Conservation (phyloP, 2,888 invertebrate species). For the Oscheius onirici region DNA sequence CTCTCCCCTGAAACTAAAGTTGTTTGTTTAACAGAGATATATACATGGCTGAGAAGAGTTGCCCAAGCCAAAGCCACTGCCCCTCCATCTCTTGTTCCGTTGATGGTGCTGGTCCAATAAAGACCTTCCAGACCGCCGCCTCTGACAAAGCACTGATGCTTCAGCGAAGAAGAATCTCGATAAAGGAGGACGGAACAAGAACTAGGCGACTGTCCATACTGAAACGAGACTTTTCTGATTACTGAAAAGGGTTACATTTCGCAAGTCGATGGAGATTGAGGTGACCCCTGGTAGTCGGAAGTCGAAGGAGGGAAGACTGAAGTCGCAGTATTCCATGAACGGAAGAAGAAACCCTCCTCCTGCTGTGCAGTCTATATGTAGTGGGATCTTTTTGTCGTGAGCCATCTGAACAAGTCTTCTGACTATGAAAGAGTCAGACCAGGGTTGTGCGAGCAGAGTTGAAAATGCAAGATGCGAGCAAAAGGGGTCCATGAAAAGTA, state of each 20-base stretch:
- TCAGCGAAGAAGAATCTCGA: slow-evolving; percentile 81
- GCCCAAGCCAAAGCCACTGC: slow-evolving; percentile 67
- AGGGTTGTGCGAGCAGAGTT: no score
- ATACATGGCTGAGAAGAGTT: slow-evolving; percentile 73
- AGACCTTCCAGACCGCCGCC: slow-evolving; percentile 89
- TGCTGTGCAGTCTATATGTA: slow-evolving; percentile 96
- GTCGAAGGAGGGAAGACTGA: slow-evolving; percentile 83
- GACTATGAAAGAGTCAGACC: no score
- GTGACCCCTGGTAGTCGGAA: slow-evolving; percentile 87
- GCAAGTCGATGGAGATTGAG: slow-evolving; percentile 93
- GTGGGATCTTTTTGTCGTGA: slow-evolving; percentile 82
- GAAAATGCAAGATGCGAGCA: no score
- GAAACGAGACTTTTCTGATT: slow-evolving; percentile 66
- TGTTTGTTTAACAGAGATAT: not conserved
- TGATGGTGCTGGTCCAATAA: slow-evolving; percentile 89
- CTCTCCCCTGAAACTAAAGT: slow-evolving; percentile 46
- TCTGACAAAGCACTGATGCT: slow-evolving; percentile 89
- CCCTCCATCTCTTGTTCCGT: slow-evolving; percentile 78
- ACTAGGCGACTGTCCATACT: slow-evolving; percentile 97
- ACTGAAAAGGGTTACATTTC: slow-evolving; percentile 33
- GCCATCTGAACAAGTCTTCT: slow-evolving; percentile 72
- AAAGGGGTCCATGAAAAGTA: no score
- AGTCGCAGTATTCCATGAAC: slow-evolving; percentile 90
- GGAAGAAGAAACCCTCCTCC: slow-evolving; percentile 95
- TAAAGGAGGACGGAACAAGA: slow-evolving; percentile 93